Base-by-base conservation (phyloP, 2,888 invertebrate genomes). In the Sarcophaga subvicina region DNA sequence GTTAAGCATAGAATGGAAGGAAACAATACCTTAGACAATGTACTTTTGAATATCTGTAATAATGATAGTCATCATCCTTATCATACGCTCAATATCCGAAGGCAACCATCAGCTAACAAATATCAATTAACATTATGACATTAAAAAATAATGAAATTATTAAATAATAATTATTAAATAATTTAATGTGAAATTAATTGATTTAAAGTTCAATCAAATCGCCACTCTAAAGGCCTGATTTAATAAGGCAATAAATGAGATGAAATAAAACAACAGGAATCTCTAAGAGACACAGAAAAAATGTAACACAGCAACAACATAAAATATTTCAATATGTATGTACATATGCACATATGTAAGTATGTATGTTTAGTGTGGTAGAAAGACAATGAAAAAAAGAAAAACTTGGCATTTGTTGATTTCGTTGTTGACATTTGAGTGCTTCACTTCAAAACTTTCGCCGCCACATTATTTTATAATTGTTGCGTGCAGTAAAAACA, bases 381-480 rank as follows among this genome's bases (percentile, higher is more conserved):
- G 67, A 49, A 69, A 54, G 59, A 64, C 4, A 79, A 67, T 25
- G 60, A 70, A 76, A 64, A 54, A 54, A 17, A 54, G 12, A 37
- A 66, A 37, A 37, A 60, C 64, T 59, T 60, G 73, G 73, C 70
- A 87, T 80, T 85, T 80, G 84, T 85, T 81, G 86, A 73, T 84
- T 88, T 86, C 71, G 59, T 79, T 85, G 80, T 87, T 85, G 83
- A 80, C 83, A 83, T 83, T 83, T 88, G 81, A 88, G 87, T 82
- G 87, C 82, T 82, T 84, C 84, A 87, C 88, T 89, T 89, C 88
- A 89, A 89, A 87, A 86, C 83, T 63, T 77, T 84, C 80, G 88
- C 89, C 88, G 88, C 88, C 88, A 86, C 86, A 88, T 88, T 88
- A 88, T 88, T 89, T 88, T 88, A 88, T 89, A 89, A 88, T 89